Evolutionary conservation across 1,140 invertebrate species (phyloP).

Genomic region (Drosophila eugracilis): DNA sequence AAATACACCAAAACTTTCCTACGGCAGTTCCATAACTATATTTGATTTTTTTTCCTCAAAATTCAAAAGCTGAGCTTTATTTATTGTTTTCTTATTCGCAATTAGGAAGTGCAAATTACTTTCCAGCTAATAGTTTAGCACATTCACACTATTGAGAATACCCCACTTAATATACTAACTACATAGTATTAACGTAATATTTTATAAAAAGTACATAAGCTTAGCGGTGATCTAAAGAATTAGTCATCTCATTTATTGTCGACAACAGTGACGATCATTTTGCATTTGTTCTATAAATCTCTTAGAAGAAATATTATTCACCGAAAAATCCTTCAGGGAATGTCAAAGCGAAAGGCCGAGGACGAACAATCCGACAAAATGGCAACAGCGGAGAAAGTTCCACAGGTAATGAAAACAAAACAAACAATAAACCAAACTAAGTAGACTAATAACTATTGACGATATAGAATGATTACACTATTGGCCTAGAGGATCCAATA

Average conservation of each 20-base stretch:
- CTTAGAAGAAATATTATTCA: not conserved
- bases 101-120: no score
- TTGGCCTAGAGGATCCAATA: slow-evolving; percentile 37
- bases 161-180: not conserved
- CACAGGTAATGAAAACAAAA: slow-evolving; percentile 23
- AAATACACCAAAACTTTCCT: no score
- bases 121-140: no score
- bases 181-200: not conserved
- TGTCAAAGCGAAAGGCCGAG: slow-evolving; percentile 61
- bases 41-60: no score
- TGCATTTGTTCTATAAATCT: not conserved
- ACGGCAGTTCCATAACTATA: no score
- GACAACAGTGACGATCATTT: not conserved
- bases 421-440: not conserved
- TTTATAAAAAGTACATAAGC: not conserved
- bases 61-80: no score
- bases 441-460: no score
- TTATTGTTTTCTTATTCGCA: no score
- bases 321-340: not conserved
- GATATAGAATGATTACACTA: slow-evolving; percentile 21
- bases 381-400: slow-evolving; percentile 34
- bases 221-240: slow-evolving; percentile 2
- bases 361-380: slow-evolving; percentile 28
- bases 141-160: not conserved
- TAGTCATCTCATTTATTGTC: not conserved